phyloP scores from a whole-genome alignment of 2,113 vertebrate species.

The Arothron firmamentum region DNA sequence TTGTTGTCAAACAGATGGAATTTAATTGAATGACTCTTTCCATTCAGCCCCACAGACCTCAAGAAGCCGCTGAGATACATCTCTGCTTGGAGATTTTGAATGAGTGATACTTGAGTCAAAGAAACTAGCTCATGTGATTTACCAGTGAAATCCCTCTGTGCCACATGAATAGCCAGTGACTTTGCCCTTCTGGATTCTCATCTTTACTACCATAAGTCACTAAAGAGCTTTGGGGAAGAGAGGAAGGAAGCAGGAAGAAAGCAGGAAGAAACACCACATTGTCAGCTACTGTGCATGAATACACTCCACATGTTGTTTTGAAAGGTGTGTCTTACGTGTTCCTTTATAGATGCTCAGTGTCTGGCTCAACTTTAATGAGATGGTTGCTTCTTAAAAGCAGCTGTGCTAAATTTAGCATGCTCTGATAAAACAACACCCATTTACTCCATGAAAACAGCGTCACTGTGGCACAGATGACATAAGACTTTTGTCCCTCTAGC shows the following conservation, averaged over 20 bases:
- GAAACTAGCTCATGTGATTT: conserved; percentile 4
- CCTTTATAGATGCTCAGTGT: no score
- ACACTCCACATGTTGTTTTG: no score
- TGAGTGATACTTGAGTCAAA: conserved; percentile 3
- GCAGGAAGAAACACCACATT: no score
- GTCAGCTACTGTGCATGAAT: no score
- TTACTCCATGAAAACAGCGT: no score
- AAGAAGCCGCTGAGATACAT: conserved; percentile 8
- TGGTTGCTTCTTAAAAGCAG: no score
- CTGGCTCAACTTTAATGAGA: not conserved
- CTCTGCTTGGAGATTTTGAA: conserved; percentile 13
- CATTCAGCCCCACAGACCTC: not conserved
- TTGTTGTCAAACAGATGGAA: conserved; percentile 17
- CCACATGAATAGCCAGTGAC: no score
- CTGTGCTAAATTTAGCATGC: not conserved
- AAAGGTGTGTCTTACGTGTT: no score
- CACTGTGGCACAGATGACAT: not conserved
- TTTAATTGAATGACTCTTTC: conserved; percentile 10
- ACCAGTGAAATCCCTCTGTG: not conserved
- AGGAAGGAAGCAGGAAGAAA: no score
- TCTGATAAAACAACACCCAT: not conserved
- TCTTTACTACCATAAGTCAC: no score
- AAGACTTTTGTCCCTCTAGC: not conserved
- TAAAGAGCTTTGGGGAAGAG: no score
- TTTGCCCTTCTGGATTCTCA: no score